Evolutionary conservation across 2,113 vertebrate genomes (phyloP).

Genomic region (Eonycteris spelaea): DNA sequence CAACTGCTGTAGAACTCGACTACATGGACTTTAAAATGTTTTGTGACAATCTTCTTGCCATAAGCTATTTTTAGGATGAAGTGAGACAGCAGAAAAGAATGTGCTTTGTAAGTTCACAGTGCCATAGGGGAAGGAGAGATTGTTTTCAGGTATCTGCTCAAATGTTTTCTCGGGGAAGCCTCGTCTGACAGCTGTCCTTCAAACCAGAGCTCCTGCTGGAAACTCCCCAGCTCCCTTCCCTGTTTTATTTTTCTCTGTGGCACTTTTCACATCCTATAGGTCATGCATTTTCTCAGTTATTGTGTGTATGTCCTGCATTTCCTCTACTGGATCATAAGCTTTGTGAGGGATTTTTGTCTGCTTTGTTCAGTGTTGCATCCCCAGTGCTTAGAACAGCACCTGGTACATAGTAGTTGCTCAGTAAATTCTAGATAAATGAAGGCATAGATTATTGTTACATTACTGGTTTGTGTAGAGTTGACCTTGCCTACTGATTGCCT

Average conservation of each 20-base stretch:
- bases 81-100: not conserved
- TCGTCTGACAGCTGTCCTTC: not conserved
- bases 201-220: not conserved
- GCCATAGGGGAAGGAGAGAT: not conserved
- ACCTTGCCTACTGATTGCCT: not conserved
- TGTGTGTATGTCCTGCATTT: not conserved
- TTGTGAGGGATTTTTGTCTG: not conserved
- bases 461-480: not conserved
- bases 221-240: not conserved
- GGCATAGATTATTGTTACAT: not conserved
- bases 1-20: not conserved
- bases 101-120: not conserved
- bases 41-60: not conserved
- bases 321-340: not conserved
- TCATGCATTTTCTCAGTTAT: not conserved
- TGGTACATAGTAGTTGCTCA: not conserved
- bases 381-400: not conserved
- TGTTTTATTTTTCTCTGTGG: not conserved
- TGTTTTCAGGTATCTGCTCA: not conserved
- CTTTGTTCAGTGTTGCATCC: not conserved
- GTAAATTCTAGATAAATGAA: not conserved
- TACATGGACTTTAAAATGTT: not conserved
- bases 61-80: not conserved
- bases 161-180: not conserved
- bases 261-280: not conserved